These are phyloP conservation scores for Percina caprodes DNA, from an alignment of 2,113 vertebrate genomes.

Conservation along the genomic window DNA sequence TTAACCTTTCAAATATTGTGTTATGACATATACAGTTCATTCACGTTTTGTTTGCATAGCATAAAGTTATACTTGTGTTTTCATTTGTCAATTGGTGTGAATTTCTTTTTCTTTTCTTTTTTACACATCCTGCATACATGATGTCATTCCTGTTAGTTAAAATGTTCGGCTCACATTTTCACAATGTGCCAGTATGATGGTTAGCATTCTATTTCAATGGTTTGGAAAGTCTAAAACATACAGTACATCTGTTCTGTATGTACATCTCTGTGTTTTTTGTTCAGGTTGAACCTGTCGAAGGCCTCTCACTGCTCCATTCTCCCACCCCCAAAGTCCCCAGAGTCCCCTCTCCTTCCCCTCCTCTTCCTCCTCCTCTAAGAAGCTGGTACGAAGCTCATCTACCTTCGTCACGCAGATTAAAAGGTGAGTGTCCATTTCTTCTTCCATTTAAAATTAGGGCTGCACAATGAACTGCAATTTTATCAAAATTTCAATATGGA, in stretches of 20 bases:
- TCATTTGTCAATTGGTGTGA: not conserved
- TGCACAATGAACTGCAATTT: no score
- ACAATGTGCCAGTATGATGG: no score
- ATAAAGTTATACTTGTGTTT: not conserved
- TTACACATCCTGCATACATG: not conserved
- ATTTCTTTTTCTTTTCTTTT: not conserved
- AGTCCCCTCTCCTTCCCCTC: constrained; percentile 34
- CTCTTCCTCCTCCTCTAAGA: constrained; percentile 38
- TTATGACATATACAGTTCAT: not conserved
- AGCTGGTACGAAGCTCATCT: constrained; percentile 34
- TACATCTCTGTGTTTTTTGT: not conserved
- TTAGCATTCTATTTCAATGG: not conserved
- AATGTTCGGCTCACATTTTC: not conserved
- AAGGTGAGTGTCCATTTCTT: constrained; percentile 41
- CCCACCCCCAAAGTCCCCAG: constrained; percentile 29
- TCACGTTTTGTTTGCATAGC: not conserved
- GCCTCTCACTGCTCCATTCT: constrained; percentile 24
- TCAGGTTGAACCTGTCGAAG: constrained; percentile 52
- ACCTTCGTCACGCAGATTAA: constrained; percentile 34
- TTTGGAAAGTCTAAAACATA: not conserved
- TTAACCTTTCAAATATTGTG: not conserved
- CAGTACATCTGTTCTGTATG: not conserved
- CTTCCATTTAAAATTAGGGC: not conserved
- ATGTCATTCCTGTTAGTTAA: not conserved
- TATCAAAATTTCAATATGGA: no score